Evolutionary conservation across 2,888 invertebrate genomes (phyloP).

Genomic region (Sclerodermus sp.): DNA sequence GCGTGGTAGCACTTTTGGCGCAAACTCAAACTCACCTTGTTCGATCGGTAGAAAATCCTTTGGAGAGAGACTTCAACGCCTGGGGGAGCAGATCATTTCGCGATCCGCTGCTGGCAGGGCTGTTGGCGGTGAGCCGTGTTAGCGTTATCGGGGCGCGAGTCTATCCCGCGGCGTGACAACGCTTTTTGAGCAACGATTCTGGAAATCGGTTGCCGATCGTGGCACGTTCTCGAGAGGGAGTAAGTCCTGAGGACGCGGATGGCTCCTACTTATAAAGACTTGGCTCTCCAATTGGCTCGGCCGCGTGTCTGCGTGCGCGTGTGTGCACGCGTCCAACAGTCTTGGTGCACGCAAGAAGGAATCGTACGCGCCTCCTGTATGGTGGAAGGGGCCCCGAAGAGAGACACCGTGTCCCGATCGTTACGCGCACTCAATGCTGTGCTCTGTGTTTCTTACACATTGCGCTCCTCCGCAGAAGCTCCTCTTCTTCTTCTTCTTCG

Average conservation of each 20-base stretch:
- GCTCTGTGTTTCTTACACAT: constrained; percentile 36
- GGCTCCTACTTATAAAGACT: constrained; percentile 58
- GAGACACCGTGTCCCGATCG: constrained; percentile 42
- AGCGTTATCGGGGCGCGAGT: neutral
- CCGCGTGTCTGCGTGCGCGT: constrained; percentile 29
- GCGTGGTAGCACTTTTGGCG: no score
- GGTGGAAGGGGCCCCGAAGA: constrained; percentile 44
- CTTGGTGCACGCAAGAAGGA: constrained; percentile 42
- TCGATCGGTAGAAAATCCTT: no score
- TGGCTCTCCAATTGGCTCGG: constrained; percentile 50
- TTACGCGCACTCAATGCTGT: constrained; percentile 40
- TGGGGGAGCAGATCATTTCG: no score
- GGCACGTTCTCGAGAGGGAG: constrained; percentile 56
- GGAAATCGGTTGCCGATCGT: constrained; percentile 49
- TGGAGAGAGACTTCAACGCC: no score
- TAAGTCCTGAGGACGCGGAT: constrained; percentile 57
- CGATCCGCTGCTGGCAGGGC: no score
- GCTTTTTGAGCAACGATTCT: neutral
- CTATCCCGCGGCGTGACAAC: neutral
- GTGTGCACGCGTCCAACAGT: constrained; percentile 32
- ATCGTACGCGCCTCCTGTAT: constrained; percentile 26
- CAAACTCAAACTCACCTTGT: no score
- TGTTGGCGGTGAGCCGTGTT: no score
- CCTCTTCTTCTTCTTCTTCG: neutral
- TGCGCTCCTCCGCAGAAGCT: constrained; percentile 13